These are phyloP conservation scores for Melanotaenia trifasciata DNA, from an alignment of 2,797 vertebrate species.

Conservation along the genomic window DNA sequence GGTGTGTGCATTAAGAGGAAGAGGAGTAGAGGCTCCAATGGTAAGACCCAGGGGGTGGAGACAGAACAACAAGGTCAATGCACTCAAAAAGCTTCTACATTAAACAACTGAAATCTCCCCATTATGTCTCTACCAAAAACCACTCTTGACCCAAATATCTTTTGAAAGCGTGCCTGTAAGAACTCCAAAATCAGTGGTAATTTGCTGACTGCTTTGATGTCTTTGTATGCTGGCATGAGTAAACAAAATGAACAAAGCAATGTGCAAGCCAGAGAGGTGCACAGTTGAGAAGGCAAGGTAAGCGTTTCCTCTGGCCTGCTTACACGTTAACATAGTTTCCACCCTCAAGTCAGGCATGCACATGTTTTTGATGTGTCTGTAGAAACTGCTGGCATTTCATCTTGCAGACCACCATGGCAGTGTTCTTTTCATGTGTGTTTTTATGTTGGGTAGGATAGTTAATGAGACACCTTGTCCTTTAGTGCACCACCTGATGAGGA, in stretches of 20 bases:
- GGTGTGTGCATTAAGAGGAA: constrained; percentile 77
- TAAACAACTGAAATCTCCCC: constrained; percentile 15
- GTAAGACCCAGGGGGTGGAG: constrained; percentile 30
- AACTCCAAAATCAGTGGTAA: constrained; percentile 48
- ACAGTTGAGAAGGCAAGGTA: constrained; percentile 35
- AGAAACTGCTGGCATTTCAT: constrained; percentile 28
- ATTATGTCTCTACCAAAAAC: constrained; percentile 14
- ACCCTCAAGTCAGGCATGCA: constrained; percentile 14
- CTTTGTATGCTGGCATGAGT: constrained; percentile 3
- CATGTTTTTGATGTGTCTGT: constrained; percentile 32
- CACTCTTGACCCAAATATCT: constrained; percentile 42
- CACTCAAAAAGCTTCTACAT: constrained; percentile 36
- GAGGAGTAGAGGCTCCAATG: constrained; percentile 58
- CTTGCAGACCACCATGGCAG: constrained; percentile 54
- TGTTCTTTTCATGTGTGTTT: constrained; percentile 35
- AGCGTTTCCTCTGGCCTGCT: constrained; percentile 39
- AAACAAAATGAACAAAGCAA: constrained; percentile 36
- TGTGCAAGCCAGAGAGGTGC: constrained; percentile 22
- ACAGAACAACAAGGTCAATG: constrained; percentile 67
- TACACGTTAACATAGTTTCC: constrained; percentile 35
- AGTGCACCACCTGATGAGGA: constrained; percentile 30
- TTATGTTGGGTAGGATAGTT: constrained; percentile 30
- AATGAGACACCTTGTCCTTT: constrained; percentile 49
- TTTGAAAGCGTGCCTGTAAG: constrained; percentile 49
- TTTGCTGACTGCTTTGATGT: constrained; percentile 26